Percentiles rank a stretch among this genome's conserved stretches.
Conservation (phyloP, 1,140 invertebrate genomes). For the Uloborus diversus region DNA sequence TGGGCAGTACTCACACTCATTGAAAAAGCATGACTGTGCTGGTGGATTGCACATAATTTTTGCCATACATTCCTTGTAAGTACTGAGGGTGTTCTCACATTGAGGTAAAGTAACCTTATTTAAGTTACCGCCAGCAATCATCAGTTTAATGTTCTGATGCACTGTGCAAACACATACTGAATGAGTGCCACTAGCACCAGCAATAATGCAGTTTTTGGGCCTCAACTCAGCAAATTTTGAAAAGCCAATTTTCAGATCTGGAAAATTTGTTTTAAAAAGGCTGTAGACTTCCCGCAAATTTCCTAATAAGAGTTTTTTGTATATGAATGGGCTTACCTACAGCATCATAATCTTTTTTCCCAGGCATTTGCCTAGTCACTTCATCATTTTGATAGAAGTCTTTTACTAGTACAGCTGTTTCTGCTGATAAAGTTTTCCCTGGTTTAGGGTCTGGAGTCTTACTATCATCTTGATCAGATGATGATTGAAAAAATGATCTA, state of each 20-base stretch:
- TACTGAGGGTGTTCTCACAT: background rate
- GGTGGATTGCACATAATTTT: slow-evolving; percentile 26
- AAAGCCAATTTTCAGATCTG: slow-evolving; percentile 2
- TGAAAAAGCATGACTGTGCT: background rate
- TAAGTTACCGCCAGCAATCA: slow-evolving; percentile 16
- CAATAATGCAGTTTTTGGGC: background rate
- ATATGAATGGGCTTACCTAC: slow-evolving; percentile 6
- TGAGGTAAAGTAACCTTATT: background rate
- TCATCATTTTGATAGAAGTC: slow-evolving; percentile 13
- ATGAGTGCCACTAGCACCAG: too few relatives aligned
- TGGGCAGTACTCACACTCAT: slow-evolving; percentile 6
- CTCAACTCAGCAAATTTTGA: slow-evolving; percentile 22
- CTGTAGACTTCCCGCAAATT: slow-evolving; percentile 12
- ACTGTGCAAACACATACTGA: too few relatives aligned
- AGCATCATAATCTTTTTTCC: slow-evolving; percentile 10
- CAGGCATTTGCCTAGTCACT: slow-evolving; percentile 19
- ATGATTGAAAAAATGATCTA: too few relatives aligned
- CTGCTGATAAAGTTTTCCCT: background rate
- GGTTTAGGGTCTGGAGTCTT: background rate
- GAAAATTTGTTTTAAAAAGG: slow-evolving; percentile 5
- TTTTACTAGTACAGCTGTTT: background rate
- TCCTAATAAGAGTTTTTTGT: background rate
- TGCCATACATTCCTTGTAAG: slow-evolving; percentile 4
- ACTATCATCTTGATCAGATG: too few relatives aligned
- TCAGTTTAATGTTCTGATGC: too few relatives aligned